Evolutionary conservation across 2,797 vertebrate genomes (phyloP), one percentile per base, ranked within the genome.

Genomic region (Myiotriccus ornatus): DNA sequence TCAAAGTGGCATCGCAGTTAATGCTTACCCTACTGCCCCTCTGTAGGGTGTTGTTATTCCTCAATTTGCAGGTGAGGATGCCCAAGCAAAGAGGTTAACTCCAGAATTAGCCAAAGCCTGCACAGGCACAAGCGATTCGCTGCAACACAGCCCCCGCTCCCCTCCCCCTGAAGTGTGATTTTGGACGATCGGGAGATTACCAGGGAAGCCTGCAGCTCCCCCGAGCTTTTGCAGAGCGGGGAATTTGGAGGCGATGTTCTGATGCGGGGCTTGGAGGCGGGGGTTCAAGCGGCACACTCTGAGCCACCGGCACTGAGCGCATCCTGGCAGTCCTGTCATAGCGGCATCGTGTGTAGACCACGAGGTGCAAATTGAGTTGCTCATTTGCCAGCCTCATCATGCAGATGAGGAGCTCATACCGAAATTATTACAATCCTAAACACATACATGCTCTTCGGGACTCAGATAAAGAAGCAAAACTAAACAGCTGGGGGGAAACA

Each of bases 41-140:
- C 70, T 9, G 80, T 79, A 93, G 77, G 64, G 78, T 71, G 89
- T 1, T 80, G 87, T 64, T 89, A 90, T 89, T 94, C 89, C 70
- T 69, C 68, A 46, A 3, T 80, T 87, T 84, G 67, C 63, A 25
- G 69, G 34, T 32, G 80, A 88, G 47, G 69, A 86, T 91, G 87
- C 91, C 79, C 56, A 23, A 35, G 69, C 69, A 69, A 67, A 88
- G 47, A 91, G 73, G 73, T 85, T 84, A 71, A 60, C 50, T 47
- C 59, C 44, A 39, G 85, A 64, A 85, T 4, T 50, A 83, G 44
- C 64, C 81, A n/a, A 74, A 93, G 37, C 77, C 35, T 62, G 43
- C 0, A 1, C 50, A 28, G 52, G 44, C 63, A 81, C n/a, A 34
- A 27, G 60, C n/a, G 5, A 16, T 35, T 89, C 30, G n/a, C 62